Evolutionary conservation across 2,113 vertebrate genomes (phyloP).

Genomic region (Melanostigma gelatinosum): DNA sequence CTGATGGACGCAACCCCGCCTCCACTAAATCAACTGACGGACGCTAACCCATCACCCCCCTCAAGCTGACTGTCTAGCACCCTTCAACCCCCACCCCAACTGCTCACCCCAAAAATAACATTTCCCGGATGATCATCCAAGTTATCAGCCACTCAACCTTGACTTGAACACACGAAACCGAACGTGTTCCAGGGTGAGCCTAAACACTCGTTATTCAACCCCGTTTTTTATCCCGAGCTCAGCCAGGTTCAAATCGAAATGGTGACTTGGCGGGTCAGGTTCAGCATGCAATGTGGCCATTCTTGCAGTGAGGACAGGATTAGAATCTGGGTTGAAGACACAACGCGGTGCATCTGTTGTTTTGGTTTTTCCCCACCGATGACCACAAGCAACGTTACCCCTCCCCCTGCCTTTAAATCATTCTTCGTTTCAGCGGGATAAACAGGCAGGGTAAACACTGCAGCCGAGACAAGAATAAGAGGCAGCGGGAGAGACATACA

Average conservation of each 20-base stretch:
- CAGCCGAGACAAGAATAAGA: neutral
- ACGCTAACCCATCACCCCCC: conserved; percentile 35
- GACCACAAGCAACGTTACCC: conserved; percentile 43
- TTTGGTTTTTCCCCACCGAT: conserved; percentile 69
- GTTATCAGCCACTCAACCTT: conserved; percentile 8
- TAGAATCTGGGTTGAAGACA: conserved; percentile 86
- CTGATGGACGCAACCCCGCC: conserved; percentile 44
- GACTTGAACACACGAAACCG: conserved; percentile 25
- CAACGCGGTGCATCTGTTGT: conserved; percentile 85
- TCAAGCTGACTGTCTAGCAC: conserved; percentile 59
- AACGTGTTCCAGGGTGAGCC: conserved; percentile 4
- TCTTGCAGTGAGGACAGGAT: conserved; percentile 82
- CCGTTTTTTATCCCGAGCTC: conserved; percentile 62
- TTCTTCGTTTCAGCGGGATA: conserved; percentile 48
- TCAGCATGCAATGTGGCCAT: conserved; percentile 59
- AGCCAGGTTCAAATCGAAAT: conserved; percentile 63
- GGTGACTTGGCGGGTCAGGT: conserved; percentile 54
- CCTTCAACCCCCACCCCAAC: conserved; percentile 11
- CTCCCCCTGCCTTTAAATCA: conserved; percentile 47
- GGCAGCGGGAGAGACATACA: conserved; percentile 13
- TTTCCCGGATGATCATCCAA: neutral
- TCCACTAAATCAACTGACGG: conserved; percentile 66
- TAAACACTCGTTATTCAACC: conserved; percentile 34
- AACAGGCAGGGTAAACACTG: conserved; percentile 51
- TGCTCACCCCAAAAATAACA: conserved; percentile 7